Conservation (phyloP, 2,797 vertebrate genomes). For the Premnoplex brunnescens region DNA sequence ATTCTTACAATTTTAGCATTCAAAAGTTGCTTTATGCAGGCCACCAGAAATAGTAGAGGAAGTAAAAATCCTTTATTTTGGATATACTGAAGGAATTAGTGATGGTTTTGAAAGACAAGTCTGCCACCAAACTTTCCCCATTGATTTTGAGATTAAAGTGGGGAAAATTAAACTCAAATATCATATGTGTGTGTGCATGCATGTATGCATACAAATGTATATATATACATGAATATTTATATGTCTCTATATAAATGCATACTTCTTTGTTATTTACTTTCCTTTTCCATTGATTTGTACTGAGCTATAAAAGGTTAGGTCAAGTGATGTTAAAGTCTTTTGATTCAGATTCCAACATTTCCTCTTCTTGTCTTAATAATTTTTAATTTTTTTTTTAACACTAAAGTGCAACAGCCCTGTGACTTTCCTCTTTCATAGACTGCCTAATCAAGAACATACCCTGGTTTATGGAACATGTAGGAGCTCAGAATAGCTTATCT, state of each 20-base stretch:
- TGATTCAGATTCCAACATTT: not conserved
- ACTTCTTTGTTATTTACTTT: not conserved
- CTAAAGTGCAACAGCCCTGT: not conserved
- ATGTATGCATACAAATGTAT: not conserved
- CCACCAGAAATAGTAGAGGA: not conserved
- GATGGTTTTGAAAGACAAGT: not conserved
- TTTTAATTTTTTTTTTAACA: not conserved
- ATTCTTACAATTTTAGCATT: not conserved
- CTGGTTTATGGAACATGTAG: not conserved
- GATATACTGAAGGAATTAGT: not conserved
- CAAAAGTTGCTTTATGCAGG: not conserved
- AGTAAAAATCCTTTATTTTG: not conserved
- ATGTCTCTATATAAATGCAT: not conserved
- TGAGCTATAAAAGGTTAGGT: not conserved
- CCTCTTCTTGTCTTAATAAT: not conserved
- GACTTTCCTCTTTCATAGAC: not conserved
- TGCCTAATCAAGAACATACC: not conserved
- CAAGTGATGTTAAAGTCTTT: not conserved
- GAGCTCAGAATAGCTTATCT: not conserved
- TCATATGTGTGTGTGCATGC: rapidly evolving
- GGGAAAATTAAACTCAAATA: not conserved
- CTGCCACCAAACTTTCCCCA: not conserved
- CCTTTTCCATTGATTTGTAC: not conserved
- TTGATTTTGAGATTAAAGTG: not conserved
- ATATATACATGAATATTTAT: not conserved